A percentile compares a stretch with the other conserved stretches of the same genome.
Evolutionary conservation across 23 tunicate genomes (phyloP).

Genomic region (Styela clava): DNA sequence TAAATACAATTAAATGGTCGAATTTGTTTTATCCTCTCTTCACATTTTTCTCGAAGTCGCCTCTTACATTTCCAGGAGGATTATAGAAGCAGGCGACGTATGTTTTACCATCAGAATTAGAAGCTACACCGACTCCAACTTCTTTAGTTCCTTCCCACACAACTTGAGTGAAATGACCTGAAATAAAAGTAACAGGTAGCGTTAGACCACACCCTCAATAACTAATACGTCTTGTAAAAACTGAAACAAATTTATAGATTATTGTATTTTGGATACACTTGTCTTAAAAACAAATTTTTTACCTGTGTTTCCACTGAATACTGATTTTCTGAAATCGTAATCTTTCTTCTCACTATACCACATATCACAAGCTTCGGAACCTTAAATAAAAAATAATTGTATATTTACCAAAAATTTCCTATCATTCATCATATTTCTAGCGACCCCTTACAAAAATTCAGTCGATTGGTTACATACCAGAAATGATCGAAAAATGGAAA

Average conservation of each 20-base stretch:
- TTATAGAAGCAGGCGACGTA: constrained; percentile 73
- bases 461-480: no score
- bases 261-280: no score
- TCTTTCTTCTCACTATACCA: constrained; percentile 79
- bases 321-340: constrained; percentile 55
- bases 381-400: constrained; percentile 21
- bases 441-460: no score
- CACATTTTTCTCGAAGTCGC: constrained; percentile 20
- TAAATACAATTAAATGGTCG: no score
- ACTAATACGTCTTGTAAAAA: neutral
- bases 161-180: constrained; percentile 96
- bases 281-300: no score
- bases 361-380: constrained; percentile 59
- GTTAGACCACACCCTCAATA: neutral
- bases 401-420: no score
- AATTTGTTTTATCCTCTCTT: constrained; percentile 8
- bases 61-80: constrained; percentile 59
- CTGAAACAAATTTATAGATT: no score
- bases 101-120: constrained; percentile 36
- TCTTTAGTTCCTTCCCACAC: constrained; percentile 71
- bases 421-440: no score
- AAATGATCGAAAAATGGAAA: no score
- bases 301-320: constrained; percentile 63
- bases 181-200: neutral
- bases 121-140: constrained; percentile 73